Conservation (phyloP, 2,797 vertebrate genomes). For the Poliocrania exsul region DNA sequence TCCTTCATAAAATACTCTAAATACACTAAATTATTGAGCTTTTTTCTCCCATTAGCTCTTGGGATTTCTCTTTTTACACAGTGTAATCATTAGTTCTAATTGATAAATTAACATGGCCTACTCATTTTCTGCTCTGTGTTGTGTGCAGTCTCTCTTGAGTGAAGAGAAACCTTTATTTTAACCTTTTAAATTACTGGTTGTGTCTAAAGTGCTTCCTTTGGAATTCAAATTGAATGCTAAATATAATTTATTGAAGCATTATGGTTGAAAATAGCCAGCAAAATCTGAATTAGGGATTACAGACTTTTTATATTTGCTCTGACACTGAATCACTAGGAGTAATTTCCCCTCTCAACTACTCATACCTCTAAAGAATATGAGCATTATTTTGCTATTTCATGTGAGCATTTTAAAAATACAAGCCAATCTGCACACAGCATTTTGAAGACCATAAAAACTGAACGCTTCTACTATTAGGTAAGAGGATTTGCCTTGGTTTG, state of each 20-base stretch:
- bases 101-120: constrained; percentile 46
- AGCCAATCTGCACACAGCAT: background rate
- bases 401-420: background rate
- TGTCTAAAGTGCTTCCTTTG: background rate
- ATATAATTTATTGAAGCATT: background rate
- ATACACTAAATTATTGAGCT: constrained; percentile 5
- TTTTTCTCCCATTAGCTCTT: constrained; percentile 42
- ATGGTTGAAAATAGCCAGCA: background rate
- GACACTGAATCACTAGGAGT: background rate
- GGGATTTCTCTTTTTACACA: constrained; percentile 30
- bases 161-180: background rate
- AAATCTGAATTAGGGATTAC: background rate
- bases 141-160: background rate
- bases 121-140: background rate
- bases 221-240: background rate
- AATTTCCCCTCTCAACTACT: background rate
- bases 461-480: background rate
- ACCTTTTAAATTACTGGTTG: background rate
- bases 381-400: background rate
- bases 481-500: background rate
- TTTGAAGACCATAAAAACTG: background rate
- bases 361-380: rapidly evolving
- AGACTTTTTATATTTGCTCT: background rate
- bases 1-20: background rate
- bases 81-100: constrained; percentile 50